Conservation (phyloP, 2,797 vertebrate species). For the Spondyliosoma cantharus region DNA sequence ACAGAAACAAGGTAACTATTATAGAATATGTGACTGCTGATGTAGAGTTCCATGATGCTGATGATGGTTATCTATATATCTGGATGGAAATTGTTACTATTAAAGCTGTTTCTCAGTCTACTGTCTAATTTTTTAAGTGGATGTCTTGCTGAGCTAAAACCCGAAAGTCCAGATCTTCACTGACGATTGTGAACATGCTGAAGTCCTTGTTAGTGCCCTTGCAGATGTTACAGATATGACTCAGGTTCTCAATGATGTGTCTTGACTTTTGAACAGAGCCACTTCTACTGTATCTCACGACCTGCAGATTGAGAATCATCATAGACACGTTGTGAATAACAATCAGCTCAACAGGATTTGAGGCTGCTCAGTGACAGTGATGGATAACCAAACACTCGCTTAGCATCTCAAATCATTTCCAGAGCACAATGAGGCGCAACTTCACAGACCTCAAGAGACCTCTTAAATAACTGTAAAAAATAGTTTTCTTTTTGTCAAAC, state of each 20-base stretch:
- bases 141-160: background rate
- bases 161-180: no score
- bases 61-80: background rate
- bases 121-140: background rate
- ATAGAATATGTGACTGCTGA: background rate
- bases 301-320: slow-evolving; percentile 7
- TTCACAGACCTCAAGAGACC: background rate
- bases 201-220: background rate
- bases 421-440: background rate
- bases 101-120: background rate
- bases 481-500: background rate
- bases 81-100: no score
- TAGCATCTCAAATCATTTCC: background rate
- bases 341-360: slow-evolving; percentile 42
- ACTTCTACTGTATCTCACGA: slow-evolving; percentile 36
- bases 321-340: slow-evolving; percentile 46
- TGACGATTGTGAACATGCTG: background rate
- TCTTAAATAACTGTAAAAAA: background rate
- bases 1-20: background rate
- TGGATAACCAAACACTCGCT: background rate
- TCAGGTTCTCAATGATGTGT: background rate
- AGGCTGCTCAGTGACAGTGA: slow-evolving; percentile 19
- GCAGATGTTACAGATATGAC: background rate
- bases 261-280: slow-evolving; percentile 14
- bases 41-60: background rate